phyloP scores from a whole-genome alignment of 2,888 invertebrate species.

The Cosmopolites sordidus region DNA sequence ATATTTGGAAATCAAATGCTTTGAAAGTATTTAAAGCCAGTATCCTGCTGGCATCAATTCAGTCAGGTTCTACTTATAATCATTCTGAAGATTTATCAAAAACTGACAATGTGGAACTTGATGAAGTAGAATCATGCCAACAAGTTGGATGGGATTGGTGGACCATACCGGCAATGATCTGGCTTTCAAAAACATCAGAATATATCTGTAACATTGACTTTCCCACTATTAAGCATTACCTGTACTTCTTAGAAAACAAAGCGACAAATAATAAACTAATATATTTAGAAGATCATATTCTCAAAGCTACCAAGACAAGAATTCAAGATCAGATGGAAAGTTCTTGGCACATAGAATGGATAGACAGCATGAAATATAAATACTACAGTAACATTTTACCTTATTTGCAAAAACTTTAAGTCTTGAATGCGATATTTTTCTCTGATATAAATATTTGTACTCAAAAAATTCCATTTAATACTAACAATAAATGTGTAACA shows the following conservation, averaged over 20 bases:
- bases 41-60: conserved; percentile 42
- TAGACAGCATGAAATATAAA: conserved; percentile 35
- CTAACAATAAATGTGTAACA: no score
- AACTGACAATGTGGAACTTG: conserved; percentile 11
- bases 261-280: conserved; percentile 37
- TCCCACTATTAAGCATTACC: conserved; percentile 22
- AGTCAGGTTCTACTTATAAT: conserved; percentile 9
- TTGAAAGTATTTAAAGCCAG: conserved; percentile 43
- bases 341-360: conserved; percentile 49
- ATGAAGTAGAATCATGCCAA: conserved; percentile 28
- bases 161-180: conserved; percentile 45
- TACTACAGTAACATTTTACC: conserved; percentile 23
- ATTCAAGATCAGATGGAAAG: conserved; percentile 47
- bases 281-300: conserved; percentile 42
- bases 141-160: conserved; percentile 47
- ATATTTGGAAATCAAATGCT: conserved; percentile 33
- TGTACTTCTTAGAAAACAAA: conserved; percentile 35
- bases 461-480: no score
- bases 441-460: no score
- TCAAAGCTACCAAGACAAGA: conserved; percentile 44
- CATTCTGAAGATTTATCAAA: conserved; percentile 5
- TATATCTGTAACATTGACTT: conserved; percentile 31
- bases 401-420: conserved; percentile 24
- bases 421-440: conserved; percentile 13
- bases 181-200: conserved; percentile 43